phyloP scores from a whole-genome alignment of 2,888 invertebrate genomes.

The Nemotelus nigrinus region DNA sequence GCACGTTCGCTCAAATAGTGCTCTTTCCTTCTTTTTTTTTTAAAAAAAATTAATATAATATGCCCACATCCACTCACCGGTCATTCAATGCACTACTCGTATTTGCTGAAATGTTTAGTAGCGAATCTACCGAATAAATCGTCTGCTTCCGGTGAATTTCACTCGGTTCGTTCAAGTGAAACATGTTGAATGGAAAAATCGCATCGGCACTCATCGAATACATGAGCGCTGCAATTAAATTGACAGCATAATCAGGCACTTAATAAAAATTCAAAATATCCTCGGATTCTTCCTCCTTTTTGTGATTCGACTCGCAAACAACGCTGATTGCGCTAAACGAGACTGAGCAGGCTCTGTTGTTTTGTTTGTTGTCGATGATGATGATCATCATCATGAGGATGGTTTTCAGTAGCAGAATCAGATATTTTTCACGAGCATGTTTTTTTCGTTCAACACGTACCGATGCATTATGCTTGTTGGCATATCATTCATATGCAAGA shows the following conservation, averaged over 20 bases:
- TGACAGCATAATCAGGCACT: slow-evolving; percentile 39
- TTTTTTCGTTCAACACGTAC: neutral
- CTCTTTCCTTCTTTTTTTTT: too few species aligned
- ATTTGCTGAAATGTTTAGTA: neutral
- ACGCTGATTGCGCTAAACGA: too few species aligned
- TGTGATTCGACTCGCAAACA: neutral
- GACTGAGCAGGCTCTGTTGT: too few species aligned
- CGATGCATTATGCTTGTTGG: neutral
- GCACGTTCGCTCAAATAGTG: too few species aligned
- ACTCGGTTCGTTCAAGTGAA: slow-evolving; percentile 19
- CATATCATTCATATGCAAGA: slow-evolving; percentile 1
- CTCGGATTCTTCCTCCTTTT: slow-evolving; percentile 2
- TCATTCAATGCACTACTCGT: neutral
- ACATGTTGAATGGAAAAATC: slow-evolving; percentile 27
- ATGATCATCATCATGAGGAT: too few species aligned
- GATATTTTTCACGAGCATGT: neutral
- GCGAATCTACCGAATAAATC: neutral
- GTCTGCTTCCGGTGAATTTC: slow-evolving; percentile 26
- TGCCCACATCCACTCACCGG: neutral
- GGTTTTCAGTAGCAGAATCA: too few species aligned
- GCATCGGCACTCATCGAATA: slow-evolving; percentile 25
- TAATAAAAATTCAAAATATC: slow-evolving; percentile 27
- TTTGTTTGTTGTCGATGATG: too few species aligned
- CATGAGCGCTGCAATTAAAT: slow-evolving; percentile 38
- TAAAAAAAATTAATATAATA: too few species aligned